These are phyloP conservation scores for Galemys pyrenaicus DNA, from an alignment of 2,113 vertebrate species.

Conservation along the genomic window DNA sequence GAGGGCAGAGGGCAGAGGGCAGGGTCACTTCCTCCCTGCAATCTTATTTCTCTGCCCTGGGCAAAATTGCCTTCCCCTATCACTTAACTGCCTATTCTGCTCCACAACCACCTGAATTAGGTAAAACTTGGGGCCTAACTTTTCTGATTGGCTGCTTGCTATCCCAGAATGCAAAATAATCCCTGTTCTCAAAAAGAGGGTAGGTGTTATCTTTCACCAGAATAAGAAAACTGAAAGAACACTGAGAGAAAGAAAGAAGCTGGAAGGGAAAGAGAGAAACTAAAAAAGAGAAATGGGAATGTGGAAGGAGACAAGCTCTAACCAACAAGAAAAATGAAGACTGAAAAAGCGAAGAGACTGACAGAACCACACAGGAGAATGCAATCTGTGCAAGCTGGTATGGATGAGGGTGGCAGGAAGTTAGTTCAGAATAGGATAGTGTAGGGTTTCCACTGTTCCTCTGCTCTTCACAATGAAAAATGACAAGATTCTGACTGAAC, in stretches of 20 bases:
- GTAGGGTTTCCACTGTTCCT: background rate
- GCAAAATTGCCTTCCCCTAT: background rate
- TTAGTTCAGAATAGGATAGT: background rate
- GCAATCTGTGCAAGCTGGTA: background rate
- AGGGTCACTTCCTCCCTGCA: background rate
- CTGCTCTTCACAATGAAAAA: background rate
- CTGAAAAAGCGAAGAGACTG: background rate
- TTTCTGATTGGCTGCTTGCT: background rate
- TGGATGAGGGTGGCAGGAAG: background rate
- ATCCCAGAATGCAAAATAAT: background rate
- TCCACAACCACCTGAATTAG: background rate
- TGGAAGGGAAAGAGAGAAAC: background rate
- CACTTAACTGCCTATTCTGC: background rate
- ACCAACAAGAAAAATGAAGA: background rate
- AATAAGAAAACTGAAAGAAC: background rate
- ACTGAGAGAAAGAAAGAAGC: background rate
- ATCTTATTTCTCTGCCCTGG: constrained; percentile 12
- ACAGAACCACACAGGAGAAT: background rate
- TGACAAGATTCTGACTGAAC: background rate
- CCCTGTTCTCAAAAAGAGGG: background rate
- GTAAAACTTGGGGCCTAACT: background rate
- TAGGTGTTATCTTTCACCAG: background rate
- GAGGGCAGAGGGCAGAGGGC: background rate
- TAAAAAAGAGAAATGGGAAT: background rate
- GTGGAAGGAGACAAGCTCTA: background rate